Conservation (phyloP, 2,888 invertebrate genomes). For the Vanessa cardui region DNA sequence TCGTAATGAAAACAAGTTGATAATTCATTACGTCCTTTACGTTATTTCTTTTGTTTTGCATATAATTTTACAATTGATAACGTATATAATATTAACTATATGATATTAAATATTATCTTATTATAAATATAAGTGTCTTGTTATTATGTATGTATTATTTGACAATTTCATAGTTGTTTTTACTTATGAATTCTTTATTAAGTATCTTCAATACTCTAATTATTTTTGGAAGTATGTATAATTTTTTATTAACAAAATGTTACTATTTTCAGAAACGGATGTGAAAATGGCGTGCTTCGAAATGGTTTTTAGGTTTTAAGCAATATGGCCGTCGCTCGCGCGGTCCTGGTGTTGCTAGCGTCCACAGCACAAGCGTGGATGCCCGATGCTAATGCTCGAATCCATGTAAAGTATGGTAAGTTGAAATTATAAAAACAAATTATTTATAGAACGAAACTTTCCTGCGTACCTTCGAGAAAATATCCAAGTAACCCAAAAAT, state of each 20-base stretch:
- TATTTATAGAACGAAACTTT: not conserved
- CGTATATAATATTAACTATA: not conserved
- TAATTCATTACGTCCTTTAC: slow-evolving; percentile 12
- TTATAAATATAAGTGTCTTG: no score
- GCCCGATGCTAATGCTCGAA: slow-evolving; percentile 87
- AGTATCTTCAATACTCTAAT: not conserved
- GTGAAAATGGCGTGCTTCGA: slow-evolving; percentile 71
- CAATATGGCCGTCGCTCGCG: slow-evolving; percentile 78
- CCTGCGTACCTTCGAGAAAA: no score
- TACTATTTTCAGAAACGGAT: slow-evolving; percentile 64
- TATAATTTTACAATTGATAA: slow-evolving; percentile 21
- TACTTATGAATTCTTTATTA: no score
- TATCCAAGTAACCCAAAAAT: no score
- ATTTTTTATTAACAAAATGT: not conserved
- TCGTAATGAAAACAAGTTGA: slow-evolving; percentile 24
- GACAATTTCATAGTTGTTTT: no score
- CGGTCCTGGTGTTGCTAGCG: slow-evolving; percentile 81
- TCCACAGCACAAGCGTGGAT: slow-evolving; percentile 86
- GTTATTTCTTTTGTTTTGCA: slow-evolving; percentile 13
- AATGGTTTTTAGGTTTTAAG: slow-evolving; percentile 62
- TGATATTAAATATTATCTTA: no score
- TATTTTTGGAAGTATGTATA: no score
- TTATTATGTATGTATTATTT: no score
- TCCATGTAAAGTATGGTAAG: slow-evolving; percentile 86
- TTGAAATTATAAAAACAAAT: not conserved